Percentiles rank a stretch among this genome's conserved stretches.
phyloP scores from a whole-genome alignment of 2,113 vertebrate species.

The Maylandia zebra region DNA sequence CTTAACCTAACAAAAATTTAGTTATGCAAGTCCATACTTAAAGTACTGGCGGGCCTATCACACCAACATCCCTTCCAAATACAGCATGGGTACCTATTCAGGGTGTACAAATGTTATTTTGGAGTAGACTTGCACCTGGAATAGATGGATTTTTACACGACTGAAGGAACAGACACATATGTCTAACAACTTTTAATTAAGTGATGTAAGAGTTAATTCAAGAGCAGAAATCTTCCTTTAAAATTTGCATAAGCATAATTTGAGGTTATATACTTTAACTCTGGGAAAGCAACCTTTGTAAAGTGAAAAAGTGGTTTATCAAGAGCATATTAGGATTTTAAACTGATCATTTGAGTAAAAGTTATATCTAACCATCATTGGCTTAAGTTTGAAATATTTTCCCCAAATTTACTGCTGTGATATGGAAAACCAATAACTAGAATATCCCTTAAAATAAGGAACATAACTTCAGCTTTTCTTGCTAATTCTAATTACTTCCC shows the following conservation, averaged over 20 bases:
- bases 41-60: background rate
- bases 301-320: background rate
- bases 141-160: background rate
- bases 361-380: background rate
- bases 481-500: background rate
- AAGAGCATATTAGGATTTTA: background rate
- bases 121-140: background rate
- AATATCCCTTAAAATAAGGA: background rate
- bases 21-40: conserved; percentile 6
- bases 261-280: background rate
- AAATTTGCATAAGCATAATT: background rate
- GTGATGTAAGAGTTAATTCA: background rate
- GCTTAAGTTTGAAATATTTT: background rate
- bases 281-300: background rate
- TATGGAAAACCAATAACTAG: background rate
- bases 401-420: background rate
- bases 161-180: background rate
- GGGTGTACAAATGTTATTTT: background rate
- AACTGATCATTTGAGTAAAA: background rate
- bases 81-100: background rate
- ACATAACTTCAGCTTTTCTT: background rate
- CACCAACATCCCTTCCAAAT: background rate
- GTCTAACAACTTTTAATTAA: background rate
- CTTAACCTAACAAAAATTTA: conserved; percentile 4
- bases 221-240: background rate